Base-by-base conservation (phyloP, 2,888 invertebrate species). In the Magallana nippona region DNA sequence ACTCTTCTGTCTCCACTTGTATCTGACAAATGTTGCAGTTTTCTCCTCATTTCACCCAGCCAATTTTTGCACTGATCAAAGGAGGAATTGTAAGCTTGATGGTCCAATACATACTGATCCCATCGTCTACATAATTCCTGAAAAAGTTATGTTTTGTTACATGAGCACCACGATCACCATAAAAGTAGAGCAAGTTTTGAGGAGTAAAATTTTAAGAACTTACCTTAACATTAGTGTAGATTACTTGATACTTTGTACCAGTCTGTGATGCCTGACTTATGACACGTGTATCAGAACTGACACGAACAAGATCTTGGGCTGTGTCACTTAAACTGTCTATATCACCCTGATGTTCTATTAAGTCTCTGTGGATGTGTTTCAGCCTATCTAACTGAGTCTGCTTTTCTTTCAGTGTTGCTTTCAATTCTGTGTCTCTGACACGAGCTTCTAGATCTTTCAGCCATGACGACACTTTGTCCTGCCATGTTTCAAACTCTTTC, bases 291-390 rank as follows among this genome's bases (percentile, higher is more conserved):
- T 94, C 93, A 11, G 92, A 90, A 82, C 93, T 92, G 22, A 91
- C 87, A 82, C 90, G 84, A 19, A 91, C 90, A 60, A 93, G 88
- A 56, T 91, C 91, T 83, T 98, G 98, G 0, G 98, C 97, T 89
- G 97, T 96, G 94, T 98, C 98, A 32, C 97, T 98, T 0, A 98
- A 97, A 82, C 97, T 96, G 91, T 98, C 98, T 84, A 98, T 97
- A 95, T 98, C 98, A 32, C 88, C 88, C 80, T 92, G 92, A 58
- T 90, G 89, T 15, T 86, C 84, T 17, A 86, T 82, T 17, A 92
- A 86, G 81, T 92, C 93, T 44, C 90, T 87, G 44, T 92, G 89
- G n/a, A 93, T 87, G 83, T 87, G 87, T 91, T 91, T 90, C 55
- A 93, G 86, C 86, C 86, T 91, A 55, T 91, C 91, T 19, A 90